Evolutionary conservation across 2,888 invertebrate species (phyloP), one percentile per base, ranked within the genome.

Genomic region (Ophioninae sp.): DNA sequence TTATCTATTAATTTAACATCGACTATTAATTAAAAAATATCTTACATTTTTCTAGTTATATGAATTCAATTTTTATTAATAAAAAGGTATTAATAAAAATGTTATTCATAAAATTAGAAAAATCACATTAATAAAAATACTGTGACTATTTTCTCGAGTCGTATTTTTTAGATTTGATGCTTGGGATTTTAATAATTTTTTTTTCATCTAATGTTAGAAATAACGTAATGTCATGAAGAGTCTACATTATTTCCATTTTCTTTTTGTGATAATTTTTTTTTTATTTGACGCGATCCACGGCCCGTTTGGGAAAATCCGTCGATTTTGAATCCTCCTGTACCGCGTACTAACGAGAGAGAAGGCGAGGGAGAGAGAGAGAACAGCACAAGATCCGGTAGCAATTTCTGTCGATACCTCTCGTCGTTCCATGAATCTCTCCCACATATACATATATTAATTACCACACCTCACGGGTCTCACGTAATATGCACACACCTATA

Each of bases 341-440:
- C 58, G 6, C 30, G 17, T 71, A 58, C 20, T 13, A 71, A n/a
- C 13, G 10, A 39, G 67, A 67, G 67, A 41, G 41, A 39, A 7
- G n/a, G 51, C 13, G 51, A 23, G 68, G 22, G 22, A 69, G 9
- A 20, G 44, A 41, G 73, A 64, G 74, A n/a, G 58, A 30, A 39
- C 44, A 41, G 78, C 61, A 78, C 63, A 56, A 68, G 73, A 73
- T 74, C 73, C 82, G 74, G 69, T 78, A 78, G 78, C 82, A 63
- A 51, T 74, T 78, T 78, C 78, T 69, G 64, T 82, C 82, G 82
- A 82, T 82, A 82, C 74, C 39, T 69, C 30, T 69, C 63, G 63
- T 67, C 67, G 23, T 41, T 20, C 58, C 37, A 44, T 68, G 30
- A 58, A 20, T 44, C 10, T 67, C 58, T 41, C 56, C 64, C 61